These are phyloP conservation scores for Perodicticus potto DNA, from an alignment of 2,797 vertebrate genomes.

Conservation along the genomic window DNA sequence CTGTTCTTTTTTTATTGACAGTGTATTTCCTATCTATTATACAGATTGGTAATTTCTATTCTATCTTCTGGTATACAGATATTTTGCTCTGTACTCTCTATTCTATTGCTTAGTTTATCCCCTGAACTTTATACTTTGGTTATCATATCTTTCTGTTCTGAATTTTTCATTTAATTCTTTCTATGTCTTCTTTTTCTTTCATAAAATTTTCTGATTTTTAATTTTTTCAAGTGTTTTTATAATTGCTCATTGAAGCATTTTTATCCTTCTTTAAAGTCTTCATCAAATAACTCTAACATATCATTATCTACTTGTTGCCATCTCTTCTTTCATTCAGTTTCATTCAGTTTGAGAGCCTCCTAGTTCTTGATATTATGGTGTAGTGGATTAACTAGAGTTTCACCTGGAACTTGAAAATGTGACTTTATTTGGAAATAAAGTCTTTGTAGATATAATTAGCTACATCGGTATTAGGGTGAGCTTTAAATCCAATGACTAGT, in stretches of 20 bases:
- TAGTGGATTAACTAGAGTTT: background rate
- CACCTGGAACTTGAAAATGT: background rate
- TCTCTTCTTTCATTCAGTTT: background rate
- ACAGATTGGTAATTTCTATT: background rate
- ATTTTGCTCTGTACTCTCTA: background rate
- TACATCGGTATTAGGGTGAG: background rate
- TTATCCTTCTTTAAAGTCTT: slow-evolving; percentile 24
- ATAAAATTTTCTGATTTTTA: background rate
- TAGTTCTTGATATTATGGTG: background rate
- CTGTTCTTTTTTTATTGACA: background rate
- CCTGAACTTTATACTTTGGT: background rate
- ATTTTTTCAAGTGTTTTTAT: background rate
- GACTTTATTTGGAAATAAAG: background rate
- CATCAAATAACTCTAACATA: background rate
- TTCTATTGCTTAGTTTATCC: background rate
- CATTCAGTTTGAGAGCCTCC: background rate
- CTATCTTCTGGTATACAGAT: background rate
- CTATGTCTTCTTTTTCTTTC: background rate
- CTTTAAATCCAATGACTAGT: background rate
- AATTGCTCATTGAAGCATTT: background rate
- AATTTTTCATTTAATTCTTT: background rate
- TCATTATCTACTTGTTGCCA: background rate
- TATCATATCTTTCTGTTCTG: background rate
- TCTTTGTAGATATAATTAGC: background rate
- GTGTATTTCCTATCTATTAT: background rate